Conservation (phyloP, 2,797 vertebrate genomes). For the Gymnoscopelus microlampas region DNA sequence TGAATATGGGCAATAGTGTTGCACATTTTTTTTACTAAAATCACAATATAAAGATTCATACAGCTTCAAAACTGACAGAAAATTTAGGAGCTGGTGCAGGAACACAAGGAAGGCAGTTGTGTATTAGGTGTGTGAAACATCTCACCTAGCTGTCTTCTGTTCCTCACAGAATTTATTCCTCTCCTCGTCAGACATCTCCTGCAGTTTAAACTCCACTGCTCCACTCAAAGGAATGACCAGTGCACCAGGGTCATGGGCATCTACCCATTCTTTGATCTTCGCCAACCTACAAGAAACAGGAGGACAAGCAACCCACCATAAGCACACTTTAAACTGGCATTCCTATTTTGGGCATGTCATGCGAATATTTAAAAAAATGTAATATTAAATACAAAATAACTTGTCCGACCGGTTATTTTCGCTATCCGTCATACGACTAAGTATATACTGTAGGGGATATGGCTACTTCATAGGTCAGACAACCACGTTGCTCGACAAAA, state of each 20-base stretch:
- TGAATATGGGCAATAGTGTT: no score
- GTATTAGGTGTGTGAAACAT: constrained; percentile 65
- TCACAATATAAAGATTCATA: neutral
- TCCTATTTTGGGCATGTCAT: no score
- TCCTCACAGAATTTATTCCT: constrained; percentile 94
- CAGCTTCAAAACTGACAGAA: neutral
- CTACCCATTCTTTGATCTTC: constrained; percentile 99
- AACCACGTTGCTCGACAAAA: no score
- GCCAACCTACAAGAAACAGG: constrained; percentile 90
- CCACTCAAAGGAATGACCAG: constrained; percentile 98
- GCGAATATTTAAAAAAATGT: no score
- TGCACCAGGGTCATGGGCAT: constrained; percentile 93
- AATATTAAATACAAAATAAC: no score
- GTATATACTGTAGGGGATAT: no score
- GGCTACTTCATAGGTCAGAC: no score
- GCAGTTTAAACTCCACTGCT: constrained; percentile 91
- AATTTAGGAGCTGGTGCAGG: neutral
- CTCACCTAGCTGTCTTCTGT: constrained; percentile 97
- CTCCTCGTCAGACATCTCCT: constrained; percentile 96
- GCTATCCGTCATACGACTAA: no score
- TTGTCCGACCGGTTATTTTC: no score
- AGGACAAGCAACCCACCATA: constrained; percentile 16
- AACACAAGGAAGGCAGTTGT: neutral
- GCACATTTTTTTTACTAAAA: neutral
- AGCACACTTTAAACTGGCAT: no score